These are phyloP conservation scores for Thalassaphorura encarpata DNA, from an alignment of 1,140 invertebrate genomes.

Conservation along the genomic window DNA sequence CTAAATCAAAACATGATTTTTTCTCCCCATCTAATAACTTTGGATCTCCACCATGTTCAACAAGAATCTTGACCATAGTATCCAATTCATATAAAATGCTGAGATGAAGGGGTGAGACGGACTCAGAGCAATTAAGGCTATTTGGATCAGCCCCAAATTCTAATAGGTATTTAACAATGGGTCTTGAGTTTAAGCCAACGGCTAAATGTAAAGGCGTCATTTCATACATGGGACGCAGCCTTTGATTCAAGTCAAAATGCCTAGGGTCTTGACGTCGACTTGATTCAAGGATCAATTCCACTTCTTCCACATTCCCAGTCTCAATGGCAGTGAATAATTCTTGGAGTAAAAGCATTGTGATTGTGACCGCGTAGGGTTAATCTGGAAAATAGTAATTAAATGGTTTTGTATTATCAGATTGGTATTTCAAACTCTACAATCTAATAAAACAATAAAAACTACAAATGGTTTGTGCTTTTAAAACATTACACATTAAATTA, in stretches of 20 bases:
- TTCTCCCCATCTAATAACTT: constrained; percentile 13
- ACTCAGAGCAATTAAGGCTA: constrained; percentile 9
- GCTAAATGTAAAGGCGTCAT: constrained; percentile 25
- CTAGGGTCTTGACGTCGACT: too few relatives aligned
- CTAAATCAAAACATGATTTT: constrained; percentile 16
- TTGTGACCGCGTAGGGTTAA: too few relatives aligned
- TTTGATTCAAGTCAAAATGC: background rate
- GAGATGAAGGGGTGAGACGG: constrained; percentile 22
- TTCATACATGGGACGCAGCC: background rate
- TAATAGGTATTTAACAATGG: constrained; percentile 15
- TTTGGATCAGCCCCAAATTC: constrained; percentile 22
- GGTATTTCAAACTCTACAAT: too few relatives aligned
- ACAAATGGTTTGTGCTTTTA: too few relatives aligned
- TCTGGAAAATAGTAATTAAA: too few relatives aligned
- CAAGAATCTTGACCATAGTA: constrained; percentile 8
- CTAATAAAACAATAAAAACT: too few relatives aligned
- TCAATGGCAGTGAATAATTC: too few relatives aligned
- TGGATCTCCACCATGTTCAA: constrained; percentile 23
- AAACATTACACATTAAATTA: too few relatives aligned
- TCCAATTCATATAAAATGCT: constrained; percentile 22
- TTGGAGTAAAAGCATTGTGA: too few relatives aligned
- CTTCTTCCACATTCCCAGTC: background rate
- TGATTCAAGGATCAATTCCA: background rate
- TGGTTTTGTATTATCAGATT: too few relatives aligned
- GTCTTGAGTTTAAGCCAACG: constrained; percentile 17